These are phyloP conservation scores for Blennius ocellaris DNA, from an alignment of 2,113 vertebrate genomes.

Conservation along the genomic window DNA sequence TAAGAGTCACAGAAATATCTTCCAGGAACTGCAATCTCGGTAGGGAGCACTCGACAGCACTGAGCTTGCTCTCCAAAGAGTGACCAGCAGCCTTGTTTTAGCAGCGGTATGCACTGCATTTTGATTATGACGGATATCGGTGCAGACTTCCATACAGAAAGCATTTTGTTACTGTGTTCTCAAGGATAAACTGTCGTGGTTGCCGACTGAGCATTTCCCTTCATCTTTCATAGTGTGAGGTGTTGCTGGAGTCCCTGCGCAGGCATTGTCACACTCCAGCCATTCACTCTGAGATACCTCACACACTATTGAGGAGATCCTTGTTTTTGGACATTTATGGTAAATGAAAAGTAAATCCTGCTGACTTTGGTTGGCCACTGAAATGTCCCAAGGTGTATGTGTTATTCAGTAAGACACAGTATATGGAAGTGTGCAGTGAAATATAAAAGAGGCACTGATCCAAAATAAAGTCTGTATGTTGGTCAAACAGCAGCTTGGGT, in stretches of 20 bases:
- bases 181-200: neutral
- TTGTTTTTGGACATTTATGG: too few species aligned
- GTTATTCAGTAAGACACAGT: neutral
- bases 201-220: neutral
- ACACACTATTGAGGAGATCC: neutral
- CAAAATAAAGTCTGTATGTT: too few species aligned
- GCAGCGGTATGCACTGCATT: conserved; percentile 28
- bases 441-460: neutral
- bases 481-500: too few species aligned
- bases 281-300: neutral
- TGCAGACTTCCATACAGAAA: neutral
- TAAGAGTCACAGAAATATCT: conserved; percentile 37
- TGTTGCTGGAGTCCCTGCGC: too few species aligned
- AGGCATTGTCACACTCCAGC: neutral
- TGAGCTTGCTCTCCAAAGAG: conserved; percentile 15
- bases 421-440: neutral
- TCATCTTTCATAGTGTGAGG: conserved; percentile 4
- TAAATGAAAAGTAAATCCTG: neutral
- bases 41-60: conserved; percentile 14
- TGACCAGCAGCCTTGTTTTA: conserved; percentile 27
- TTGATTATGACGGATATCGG: conserved; percentile 27
- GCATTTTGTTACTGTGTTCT: conserved; percentile 9
- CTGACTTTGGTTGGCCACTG: too few species aligned
- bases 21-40: conserved; percentile 37
- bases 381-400: too few species aligned